phyloP scores from a whole-genome alignment of 1,140 invertebrate species.

The Drosophila willistoni region DNA sequence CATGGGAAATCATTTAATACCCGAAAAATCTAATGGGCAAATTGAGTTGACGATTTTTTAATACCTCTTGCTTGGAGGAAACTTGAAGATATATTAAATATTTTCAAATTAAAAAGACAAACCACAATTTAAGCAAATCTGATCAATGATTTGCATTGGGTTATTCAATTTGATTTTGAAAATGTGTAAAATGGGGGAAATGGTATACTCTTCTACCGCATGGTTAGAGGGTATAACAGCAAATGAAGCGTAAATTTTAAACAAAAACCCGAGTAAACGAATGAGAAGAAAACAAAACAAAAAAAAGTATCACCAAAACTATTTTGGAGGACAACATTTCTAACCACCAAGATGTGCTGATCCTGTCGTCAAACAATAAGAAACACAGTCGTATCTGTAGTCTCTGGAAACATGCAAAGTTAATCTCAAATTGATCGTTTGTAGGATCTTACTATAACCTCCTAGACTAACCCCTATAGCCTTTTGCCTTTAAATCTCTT shows the following conservation, averaged over 20 bases:
- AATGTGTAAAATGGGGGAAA: not conserved
- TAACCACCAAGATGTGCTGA: not conserved
- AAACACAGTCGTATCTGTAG: too few species aligned
- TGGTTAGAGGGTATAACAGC: constrained; percentile 21
- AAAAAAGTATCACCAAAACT: constrained; percentile 13
- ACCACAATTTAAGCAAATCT: too few species aligned
- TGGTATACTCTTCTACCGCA: not conserved
- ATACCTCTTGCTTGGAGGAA: not conserved
- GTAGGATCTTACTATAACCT: too few species aligned
- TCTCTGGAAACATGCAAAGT: too few species aligned
- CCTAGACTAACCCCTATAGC: too few species aligned
- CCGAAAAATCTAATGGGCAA: not conserved
- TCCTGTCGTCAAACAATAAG: too few species aligned
- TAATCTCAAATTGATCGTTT: too few species aligned
- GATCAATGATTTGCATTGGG: too few species aligned
- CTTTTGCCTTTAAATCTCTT: too few species aligned
- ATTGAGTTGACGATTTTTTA: not conserved
- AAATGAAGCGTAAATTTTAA: constrained; percentile 73
- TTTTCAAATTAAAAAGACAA: too few species aligned
- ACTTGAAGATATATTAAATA: too few species aligned
- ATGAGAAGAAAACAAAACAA: constrained; percentile 29
- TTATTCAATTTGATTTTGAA: too few species aligned
- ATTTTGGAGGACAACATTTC: constrained; percentile 16
- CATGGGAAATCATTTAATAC: constrained; percentile 41
- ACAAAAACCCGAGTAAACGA: constrained; percentile 39